Conservation (phyloP, 37 sponge, comb jelly and placozoan genomes). For the Hormiphora californensis region DNA sequence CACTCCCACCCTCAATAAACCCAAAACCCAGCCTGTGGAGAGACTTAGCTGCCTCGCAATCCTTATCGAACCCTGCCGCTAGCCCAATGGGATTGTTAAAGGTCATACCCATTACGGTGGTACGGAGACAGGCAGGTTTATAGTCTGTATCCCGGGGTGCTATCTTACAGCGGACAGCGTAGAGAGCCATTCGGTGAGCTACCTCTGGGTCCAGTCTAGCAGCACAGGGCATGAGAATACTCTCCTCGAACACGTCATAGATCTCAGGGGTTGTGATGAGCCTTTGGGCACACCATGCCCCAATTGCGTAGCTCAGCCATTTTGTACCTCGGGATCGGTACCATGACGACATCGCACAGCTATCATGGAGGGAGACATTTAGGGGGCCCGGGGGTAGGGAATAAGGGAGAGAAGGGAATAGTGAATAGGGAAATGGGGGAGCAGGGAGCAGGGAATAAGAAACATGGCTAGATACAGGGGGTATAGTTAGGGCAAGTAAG, state of each 20-base stretch:
- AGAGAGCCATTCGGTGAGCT: background rate
- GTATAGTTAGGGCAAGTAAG: too few species aligned
- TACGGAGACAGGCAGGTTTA: background rate
- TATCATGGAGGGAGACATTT: too few species aligned
- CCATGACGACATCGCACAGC: too few species aligned
- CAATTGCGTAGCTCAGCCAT: too few species aligned
- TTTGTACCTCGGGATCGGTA: too few species aligned
- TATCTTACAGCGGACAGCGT: background rate
- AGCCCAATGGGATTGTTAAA: slow-evolving; percentile 83
- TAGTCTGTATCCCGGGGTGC: background rate
- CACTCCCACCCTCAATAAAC: slow-evolving; percentile 87
- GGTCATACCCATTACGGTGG: slow-evolving; percentile 8
- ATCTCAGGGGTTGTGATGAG: background rate
- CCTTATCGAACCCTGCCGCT: slow-evolving; percentile 96
- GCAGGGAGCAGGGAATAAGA: too few species aligned
- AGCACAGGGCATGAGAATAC: background rate
- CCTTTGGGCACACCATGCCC: too few species aligned
- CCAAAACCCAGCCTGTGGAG: slow-evolving; percentile 79
- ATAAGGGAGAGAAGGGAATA: too few species aligned
- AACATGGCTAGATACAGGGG: too few species aligned
- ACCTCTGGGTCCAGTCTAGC: background rate
- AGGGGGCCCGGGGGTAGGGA: too few species aligned
- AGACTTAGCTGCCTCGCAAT: slow-evolving; percentile 70
- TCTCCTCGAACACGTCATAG: background rate
- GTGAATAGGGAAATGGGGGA: too few species aligned